Evolutionary conservation across 2,113 vertebrate genomes (phyloP).

Genomic region (Leptobrachium ailaonicum): DNA sequence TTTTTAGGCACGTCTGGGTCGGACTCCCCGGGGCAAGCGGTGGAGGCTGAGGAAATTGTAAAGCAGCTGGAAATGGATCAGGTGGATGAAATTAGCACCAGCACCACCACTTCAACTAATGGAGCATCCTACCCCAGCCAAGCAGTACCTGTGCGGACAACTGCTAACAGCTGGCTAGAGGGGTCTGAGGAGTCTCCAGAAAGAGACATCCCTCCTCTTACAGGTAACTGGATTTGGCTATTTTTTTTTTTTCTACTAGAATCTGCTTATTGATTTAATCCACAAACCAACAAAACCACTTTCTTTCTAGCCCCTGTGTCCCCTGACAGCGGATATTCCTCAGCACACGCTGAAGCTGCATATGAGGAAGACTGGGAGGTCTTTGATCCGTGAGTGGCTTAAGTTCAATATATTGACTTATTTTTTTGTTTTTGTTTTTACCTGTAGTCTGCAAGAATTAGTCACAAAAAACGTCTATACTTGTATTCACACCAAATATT

Average conservation of each 20-base stretch:
- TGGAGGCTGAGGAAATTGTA: conserved; percentile 93
- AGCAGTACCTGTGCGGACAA: conserved; percentile 66
- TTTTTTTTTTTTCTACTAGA: background rate
- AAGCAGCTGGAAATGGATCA: conserved; percentile 95
- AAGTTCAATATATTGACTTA: too few relatives aligned
- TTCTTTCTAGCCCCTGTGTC: conserved; percentile 83
- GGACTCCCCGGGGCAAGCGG: conserved; percentile 88
- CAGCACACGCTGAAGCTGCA: conserved; percentile 86
- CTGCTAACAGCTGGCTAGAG: conserved; percentile 73
- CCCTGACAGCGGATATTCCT: conserved; percentile 85
- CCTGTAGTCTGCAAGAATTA: too few relatives aligned
- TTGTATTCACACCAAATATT: too few relatives aligned
- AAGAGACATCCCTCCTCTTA: conserved; percentile 87
- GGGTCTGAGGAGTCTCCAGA: conserved; percentile 76
- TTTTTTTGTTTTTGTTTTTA: too few relatives aligned
- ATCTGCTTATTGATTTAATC: too few relatives aligned
- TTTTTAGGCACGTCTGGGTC: conserved; percentile 83
- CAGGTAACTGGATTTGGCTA: conserved; percentile 68
- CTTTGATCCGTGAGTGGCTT: conserved; percentile 92
- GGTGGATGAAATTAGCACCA: conserved; percentile 85
- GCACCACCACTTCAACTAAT: conserved; percentile 79
- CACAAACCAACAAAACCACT: background rate
- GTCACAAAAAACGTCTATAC: too few relatives aligned
- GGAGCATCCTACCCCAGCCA: conserved; percentile 69
- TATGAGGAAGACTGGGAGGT: conserved; percentile 99